Percentiles rank a stretch among this genome's conserved stretches.
Conservation (phyloP, 2,888 invertebrate species). For the Phragmatobia fuliginosa region DNA sequence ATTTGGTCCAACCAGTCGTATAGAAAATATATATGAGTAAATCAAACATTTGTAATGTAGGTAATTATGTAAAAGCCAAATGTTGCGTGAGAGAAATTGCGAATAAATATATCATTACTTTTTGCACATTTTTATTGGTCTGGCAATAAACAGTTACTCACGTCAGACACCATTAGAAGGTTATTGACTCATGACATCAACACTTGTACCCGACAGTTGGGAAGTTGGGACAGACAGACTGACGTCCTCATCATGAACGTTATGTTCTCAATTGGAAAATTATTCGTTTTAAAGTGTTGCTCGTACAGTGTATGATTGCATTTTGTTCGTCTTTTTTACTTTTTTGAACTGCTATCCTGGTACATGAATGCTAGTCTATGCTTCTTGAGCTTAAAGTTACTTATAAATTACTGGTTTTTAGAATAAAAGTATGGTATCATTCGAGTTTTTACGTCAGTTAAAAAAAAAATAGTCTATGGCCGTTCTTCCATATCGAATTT, state of each 20-base stretch:
- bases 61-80: not conserved
- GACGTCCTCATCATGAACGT: not conserved
- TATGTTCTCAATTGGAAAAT: constrained; percentile 9
- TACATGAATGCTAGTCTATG: not conserved
- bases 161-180: constrained; percentile 1
- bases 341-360: too few species aligned
- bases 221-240: not conserved
- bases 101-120: constrained; percentile 11
- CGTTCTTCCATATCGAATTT: too few species aligned
- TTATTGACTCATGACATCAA: constrained; percentile 5
- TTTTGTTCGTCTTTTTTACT: not conserved
- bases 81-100: not conserved
- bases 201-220: not conserved
- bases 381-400: too few species aligned
- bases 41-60: not conserved
- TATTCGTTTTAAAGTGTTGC: not conserved
- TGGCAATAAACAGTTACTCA: constrained; percentile 4
- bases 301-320: not conserved
- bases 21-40: too few species aligned
- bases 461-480: too few species aligned
- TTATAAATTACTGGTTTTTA: too few species aligned
- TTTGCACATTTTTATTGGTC: not conserved
- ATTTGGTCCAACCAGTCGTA: too few species aligned
- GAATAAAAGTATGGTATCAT: too few species aligned
- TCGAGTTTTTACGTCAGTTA: too few species aligned